Evolutionary conservation across 2,888 invertebrate genomes (phyloP).

Genomic region (Amphipyra tragopoginis): DNA sequence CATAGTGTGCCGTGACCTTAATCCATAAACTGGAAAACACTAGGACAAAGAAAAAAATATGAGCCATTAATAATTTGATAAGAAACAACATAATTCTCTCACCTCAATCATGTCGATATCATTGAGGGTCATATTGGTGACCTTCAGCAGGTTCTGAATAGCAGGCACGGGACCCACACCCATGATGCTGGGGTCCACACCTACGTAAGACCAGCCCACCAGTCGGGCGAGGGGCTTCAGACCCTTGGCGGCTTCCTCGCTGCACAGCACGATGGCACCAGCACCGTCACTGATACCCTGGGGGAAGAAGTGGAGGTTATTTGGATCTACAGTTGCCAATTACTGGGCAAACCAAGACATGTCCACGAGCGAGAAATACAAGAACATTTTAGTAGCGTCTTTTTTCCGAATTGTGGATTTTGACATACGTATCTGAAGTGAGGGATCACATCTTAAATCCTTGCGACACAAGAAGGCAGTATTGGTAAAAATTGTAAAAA

Average conservation of each 20-base stretch:
- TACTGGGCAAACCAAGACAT: no score
- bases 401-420: no score
- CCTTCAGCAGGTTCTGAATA: constrained; percentile 95
- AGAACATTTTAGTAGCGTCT: no score
- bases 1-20: no score
- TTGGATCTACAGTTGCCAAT: no score
- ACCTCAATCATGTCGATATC: constrained; percentile 98
- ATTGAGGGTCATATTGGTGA: constrained; percentile 93
- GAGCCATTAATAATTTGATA: not conserved
- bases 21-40: no score
- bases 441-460: no score
- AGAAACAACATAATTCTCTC: constrained; percentile 7
- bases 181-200: constrained; percentile 99
- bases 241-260: constrained; percentile 96
- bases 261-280: constrained; percentile 96
- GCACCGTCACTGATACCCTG: constrained; percentile 99
- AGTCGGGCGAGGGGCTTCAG: constrained; percentile 97
- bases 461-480: no score
- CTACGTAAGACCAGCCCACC: constrained; percentile 97
- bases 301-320: not conserved
- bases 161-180: constrained; percentile 99
- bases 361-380: no score
- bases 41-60: not conserved
- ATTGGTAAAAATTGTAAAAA: no score
- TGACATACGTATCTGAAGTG: no score